Conservation (phyloP, 2,888 invertebrate genomes). For the Incurvaria masculella region DNA sequence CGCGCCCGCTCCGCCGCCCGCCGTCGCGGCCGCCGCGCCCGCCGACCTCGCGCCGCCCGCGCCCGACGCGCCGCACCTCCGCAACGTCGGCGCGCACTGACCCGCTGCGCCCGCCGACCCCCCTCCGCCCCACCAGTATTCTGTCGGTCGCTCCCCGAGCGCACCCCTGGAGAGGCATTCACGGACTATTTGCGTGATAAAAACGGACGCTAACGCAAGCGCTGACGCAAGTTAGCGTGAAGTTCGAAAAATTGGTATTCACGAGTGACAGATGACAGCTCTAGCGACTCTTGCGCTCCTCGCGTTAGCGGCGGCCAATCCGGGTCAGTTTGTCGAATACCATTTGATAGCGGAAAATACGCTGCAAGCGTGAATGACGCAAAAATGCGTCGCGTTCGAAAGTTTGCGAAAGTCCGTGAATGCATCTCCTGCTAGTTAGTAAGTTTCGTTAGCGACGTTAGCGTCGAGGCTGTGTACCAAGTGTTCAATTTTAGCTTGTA, state of each 20-base stretch:
- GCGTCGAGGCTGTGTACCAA: slow-evolving; percentile 54
- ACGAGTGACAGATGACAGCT: slow-evolving; percentile 28
- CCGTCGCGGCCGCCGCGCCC: slow-evolving; percentile 54
- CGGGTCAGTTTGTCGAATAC: too few species aligned
- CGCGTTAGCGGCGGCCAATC: too few species aligned
- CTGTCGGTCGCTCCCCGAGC: slow-evolving; percentile 48
- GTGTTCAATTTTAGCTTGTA: slow-evolving; percentile 42
- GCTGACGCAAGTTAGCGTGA: too few species aligned
- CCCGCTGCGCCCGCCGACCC: slow-evolving; percentile 5
- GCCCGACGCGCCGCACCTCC: slow-evolving; percentile 38
- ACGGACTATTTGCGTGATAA: too few species aligned
- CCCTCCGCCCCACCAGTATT: slow-evolving; percentile 46
- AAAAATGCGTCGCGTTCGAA: too few species aligned
- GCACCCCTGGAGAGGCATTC: too few species aligned
- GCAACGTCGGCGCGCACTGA: slow-evolving; percentile 44
- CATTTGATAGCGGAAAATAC: too few species aligned
- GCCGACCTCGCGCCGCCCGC: slow-evolving; percentile 33
- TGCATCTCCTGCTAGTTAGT: slow-evolving; percentile 48
- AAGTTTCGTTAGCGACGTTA: slow-evolving; percentile 39
- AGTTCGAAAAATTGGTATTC: too few species aligned
- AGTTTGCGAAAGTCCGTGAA: too few species aligned
- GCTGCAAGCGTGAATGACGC: too few species aligned
- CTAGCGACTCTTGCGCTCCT: too few species aligned
- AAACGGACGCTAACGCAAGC: too few species aligned
- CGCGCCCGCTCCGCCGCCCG: slow-evolving; percentile 42